phyloP scores from a whole-genome alignment of 2,888 invertebrate genomes.

The Melieria crassipennis region DNA sequence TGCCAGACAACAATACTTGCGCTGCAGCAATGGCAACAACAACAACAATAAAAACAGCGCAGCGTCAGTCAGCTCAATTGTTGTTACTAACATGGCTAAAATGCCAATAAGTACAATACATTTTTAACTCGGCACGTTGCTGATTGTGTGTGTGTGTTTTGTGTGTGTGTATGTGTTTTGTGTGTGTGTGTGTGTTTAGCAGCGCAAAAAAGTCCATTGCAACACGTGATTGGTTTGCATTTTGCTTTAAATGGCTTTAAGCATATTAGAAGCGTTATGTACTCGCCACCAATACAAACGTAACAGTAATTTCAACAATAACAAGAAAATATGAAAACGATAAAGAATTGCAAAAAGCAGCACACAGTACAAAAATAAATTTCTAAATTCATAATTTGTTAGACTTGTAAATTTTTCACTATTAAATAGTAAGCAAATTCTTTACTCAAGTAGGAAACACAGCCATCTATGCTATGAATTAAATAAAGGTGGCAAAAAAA shows the following conservation, averaged over 20 bases:
- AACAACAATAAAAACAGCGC: constrained; percentile 28
- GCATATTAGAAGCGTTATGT: too few species aligned
- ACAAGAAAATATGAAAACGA: too few species aligned
- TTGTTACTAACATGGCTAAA: constrained; percentile 45
- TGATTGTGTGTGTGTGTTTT: background rate
- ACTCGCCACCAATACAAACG: too few species aligned
- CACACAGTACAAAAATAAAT: too few species aligned
- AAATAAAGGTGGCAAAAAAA: too few species aligned
- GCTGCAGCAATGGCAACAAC: constrained; percentile 13
- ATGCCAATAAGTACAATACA: constrained; percentile 40
- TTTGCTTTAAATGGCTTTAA: constrained; percentile 15
- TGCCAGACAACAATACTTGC: constrained; percentile 22
- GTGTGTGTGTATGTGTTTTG: background rate
- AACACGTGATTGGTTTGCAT: constrained; percentile 44
- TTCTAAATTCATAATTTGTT: too few species aligned
- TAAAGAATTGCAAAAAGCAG: too few species aligned
- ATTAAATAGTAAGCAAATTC: too few species aligned
- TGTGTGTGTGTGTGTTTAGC: background rate
- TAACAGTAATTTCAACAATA: too few species aligned
- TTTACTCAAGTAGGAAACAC: too few species aligned
- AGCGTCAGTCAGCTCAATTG: constrained; percentile 18
- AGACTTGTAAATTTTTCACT: too few species aligned
- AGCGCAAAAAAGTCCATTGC: constrained; percentile 37
- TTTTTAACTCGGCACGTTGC: background rate
- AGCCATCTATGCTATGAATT: too few species aligned